Evolutionary conservation across 2,888 invertebrate species (phyloP).

Genomic region (Caenorhabditis wallacei): DNA sequence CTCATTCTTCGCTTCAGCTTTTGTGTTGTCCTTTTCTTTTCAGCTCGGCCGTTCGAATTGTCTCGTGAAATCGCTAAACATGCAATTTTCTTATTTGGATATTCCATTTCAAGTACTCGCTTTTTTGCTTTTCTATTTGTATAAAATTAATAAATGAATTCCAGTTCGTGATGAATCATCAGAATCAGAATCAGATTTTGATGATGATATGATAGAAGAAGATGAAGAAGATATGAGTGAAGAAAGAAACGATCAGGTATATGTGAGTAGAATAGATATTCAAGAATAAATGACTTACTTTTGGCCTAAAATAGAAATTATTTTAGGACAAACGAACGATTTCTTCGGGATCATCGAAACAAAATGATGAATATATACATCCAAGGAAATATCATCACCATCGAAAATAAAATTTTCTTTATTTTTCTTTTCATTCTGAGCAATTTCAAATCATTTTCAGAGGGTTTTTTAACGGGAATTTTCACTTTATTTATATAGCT

Average conservation of each 20-base stretch:
- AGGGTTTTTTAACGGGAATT: constrained; percentile 16
- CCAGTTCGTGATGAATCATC: constrained; percentile 81
- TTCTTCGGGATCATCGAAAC: constrained; percentile 77
- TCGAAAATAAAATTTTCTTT: constrained; percentile 7
- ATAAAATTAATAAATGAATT: not conserved
- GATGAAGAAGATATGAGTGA: constrained; percentile 82
- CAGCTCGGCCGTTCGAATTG: constrained; percentile 73
- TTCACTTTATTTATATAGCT: not conserved
- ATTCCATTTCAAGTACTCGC: constrained; percentile 53
- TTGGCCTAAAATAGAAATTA: constrained; percentile 19
- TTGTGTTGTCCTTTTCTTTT: constrained; percentile 45
- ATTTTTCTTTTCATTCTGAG: not conserved
- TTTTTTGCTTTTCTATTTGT: constrained; percentile 5
- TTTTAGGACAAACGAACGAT: constrained; percentile 78
- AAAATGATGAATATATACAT: constrained; percentile 73
- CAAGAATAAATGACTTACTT: constrained; percentile 1
- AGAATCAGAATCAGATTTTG: constrained; percentile 81
- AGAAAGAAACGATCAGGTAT: constrained; percentile 73
- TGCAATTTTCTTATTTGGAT: constrained; percentile 71
- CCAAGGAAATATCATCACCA: constrained; percentile 55
- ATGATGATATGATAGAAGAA: constrained; percentile 81
- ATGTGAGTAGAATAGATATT: constrained; percentile 62
- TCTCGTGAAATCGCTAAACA: constrained; percentile 71
- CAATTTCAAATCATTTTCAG: constrained; percentile 1
- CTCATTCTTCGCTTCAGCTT: constrained; percentile 14